Conservation (phyloP, 1,140 invertebrate genomes). For the Brachionus rubens region DNA sequence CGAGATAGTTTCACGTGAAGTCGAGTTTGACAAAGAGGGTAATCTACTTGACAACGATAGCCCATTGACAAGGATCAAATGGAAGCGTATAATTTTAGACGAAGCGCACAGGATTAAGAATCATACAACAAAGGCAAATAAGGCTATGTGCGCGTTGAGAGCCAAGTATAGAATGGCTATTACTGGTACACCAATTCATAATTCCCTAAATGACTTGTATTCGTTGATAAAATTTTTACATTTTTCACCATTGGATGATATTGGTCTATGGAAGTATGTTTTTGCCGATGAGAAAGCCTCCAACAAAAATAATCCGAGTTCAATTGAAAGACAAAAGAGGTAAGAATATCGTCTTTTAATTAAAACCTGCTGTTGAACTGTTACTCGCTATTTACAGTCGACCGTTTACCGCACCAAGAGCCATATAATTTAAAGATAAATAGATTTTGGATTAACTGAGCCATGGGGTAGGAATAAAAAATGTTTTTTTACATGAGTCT, state of each 20-base stretch:
- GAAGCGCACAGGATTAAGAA: constrained; percentile 89
- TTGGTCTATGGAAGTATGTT: constrained; percentile 65
- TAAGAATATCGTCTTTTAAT: not conserved
- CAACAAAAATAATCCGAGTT: not conserved
- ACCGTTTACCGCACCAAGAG: no score
- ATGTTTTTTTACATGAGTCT: no score
- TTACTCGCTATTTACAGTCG: no score
- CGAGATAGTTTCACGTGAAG: constrained; percentile 96
- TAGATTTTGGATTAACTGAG: no score
- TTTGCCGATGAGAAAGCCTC: not conserved
- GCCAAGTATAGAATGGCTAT: constrained; percentile 74
- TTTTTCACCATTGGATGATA: constrained; percentile 80
- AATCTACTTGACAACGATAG: constrained; percentile 74
- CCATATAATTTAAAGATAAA: no score
- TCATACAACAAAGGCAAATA: constrained; percentile 71
- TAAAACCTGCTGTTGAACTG: constrained; percentile 24
- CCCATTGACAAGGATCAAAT: constrained; percentile 67
- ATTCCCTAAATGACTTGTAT: constrained; percentile 82
- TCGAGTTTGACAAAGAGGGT: constrained; percentile 56
- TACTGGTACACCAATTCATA: constrained; percentile 91
- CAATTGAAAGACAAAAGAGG: constrained; percentile 39
- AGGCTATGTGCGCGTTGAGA: constrained; percentile 68
- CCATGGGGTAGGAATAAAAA: no score
- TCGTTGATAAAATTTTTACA: constrained; percentile 78
- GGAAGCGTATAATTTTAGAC: constrained; percentile 83